Evolutionary conservation across 2,888 invertebrate genomes (phyloP), one percentile per base, ranked within the genome.

Genomic region (Cremastinae sp.): DNA sequence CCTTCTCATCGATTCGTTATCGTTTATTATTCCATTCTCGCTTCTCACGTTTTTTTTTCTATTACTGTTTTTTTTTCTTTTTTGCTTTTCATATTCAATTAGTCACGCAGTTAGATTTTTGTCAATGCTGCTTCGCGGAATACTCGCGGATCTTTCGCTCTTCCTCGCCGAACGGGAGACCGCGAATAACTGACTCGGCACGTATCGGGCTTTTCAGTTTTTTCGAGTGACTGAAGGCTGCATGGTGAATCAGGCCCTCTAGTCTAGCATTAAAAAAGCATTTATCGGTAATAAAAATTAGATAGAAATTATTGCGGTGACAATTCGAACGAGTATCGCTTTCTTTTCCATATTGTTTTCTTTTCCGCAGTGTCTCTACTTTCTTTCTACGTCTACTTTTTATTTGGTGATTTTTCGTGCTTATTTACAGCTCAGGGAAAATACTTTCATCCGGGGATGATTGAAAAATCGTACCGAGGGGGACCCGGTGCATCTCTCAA

Each of bases 231-330:
- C 86, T 86, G 86, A 86, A 86, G 84, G 86, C 86, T 86, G 86
- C 86, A 86, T 86, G 86, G 86, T 84, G 74, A 82, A 86, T 86
- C 86, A 86, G 86, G 83, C 84, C 83, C 82, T 84, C 84, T 64
- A 41, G 82, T 81, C 71, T 81, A 79, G 78, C 80, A 78, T 78
- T 61, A 28, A 59, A 59, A 34, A 16, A 59, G 20, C 16, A 16
- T 69, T 64, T 47, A 64, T 69, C 64, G 22, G 12, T 72, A n/a
- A 64, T n/a, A 45, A 47, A 34, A 68, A 73, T 53, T 34, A 59
- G 45, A 34, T 56, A 34, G 20, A 68, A 51, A 68, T n/a, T 71
- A 62, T 73, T 77, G 73, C 80, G 75, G 75, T 62, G 78, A 80
- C 80, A 78, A 79, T 79, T 80, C 79, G 79, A 79, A 61, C 73